Conservation (phyloP, 2,888 invertebrate genomes). For the Epicampocera succincta region DNA sequence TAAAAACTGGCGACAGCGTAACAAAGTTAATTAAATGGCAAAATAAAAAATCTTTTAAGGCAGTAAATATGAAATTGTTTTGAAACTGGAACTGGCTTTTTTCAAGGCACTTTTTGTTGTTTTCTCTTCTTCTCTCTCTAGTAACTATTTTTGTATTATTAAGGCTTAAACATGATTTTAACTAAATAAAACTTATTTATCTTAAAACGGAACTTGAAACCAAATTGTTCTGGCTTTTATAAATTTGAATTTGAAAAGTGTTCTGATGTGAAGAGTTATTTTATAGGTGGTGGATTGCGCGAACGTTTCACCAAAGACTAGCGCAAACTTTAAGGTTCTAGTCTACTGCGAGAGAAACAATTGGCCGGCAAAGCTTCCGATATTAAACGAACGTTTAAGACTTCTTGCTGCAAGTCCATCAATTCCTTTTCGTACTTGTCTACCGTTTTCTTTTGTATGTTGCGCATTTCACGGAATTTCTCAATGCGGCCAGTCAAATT, state of each 20-base stretch:
- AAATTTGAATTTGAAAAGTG: conserved; percentile 33
- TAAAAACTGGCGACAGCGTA: conserved; percentile 11
- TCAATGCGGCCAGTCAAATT: conserved; percentile 90
- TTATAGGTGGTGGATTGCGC: conserved; percentile 38
- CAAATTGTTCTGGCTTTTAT: conserved; percentile 49
- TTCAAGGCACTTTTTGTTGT: conserved; percentile 8
- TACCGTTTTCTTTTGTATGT: conserved; percentile 88
- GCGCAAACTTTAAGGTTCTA: conserved; percentile 83
- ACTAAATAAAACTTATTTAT: conserved; percentile 62
- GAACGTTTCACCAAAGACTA: not conserved
- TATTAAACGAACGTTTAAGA: conserved; percentile 91
- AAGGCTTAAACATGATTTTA: conserved; percentile 70
- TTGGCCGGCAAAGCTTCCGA: conserved; percentile 90
- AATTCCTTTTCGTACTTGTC: conserved; percentile 91
- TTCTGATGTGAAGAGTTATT: conserved; percentile 51
- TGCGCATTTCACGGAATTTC: conserved; percentile 87
- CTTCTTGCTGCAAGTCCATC: conserved; percentile 87
- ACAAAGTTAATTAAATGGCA: conserved; percentile 1
- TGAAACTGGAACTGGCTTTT: not conserved
- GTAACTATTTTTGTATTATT: conserved; percentile 64
- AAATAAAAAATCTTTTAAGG: conserved; percentile 24
- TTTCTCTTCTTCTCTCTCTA: not conserved
- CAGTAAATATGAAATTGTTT: conserved; percentile 26
- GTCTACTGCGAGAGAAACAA: conserved; percentile 89
- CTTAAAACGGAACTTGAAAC: conserved; percentile 48